Evolutionary conservation across 2,797 vertebrate genomes (phyloP).

Genomic region (Xenops minutus): DNA sequence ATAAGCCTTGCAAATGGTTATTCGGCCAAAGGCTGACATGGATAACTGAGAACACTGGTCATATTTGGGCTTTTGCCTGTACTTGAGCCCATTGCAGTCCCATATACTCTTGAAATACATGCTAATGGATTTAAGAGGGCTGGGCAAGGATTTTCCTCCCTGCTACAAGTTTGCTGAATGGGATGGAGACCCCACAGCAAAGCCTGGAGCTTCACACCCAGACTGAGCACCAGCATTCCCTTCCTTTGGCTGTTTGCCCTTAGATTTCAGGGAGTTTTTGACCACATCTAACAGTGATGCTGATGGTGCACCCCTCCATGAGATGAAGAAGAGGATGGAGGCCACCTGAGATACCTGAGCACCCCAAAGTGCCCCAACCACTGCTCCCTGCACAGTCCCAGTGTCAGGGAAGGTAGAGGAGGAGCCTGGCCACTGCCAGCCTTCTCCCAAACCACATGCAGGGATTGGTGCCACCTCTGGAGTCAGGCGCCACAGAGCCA

Average conservation of each 20-base stretch:
- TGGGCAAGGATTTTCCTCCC: not conserved
- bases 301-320: too few species aligned
- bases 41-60: not conserved
- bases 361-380: rapidly evolving
- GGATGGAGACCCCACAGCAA: not conserved
- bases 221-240: not conserved
- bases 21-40: slow-evolving; percentile 19
- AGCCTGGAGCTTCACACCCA: not conserved
- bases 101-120: not conserved
- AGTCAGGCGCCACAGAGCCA: rapidly evolving
- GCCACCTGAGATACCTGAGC: not conserved
- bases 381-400: not conserved
- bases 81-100: not conserved
- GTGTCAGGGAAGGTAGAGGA: too few species aligned
- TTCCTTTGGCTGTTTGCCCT: not conserved
- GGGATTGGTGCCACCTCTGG: rapidly evolving
- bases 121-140: not conserved
- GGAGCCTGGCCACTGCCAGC: not conserved
- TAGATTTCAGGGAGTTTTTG: not conserved
- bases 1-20: slow-evolving; percentile 48
- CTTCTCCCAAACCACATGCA: rapidly evolving
- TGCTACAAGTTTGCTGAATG: not conserved
- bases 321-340: not conserved
- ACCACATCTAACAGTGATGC: not conserved
- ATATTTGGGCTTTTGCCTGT: not conserved